phyloP scores from a whole-genome alignment of 2,113 vertebrate species.

The Neolamprologus tretocephalus region DNA sequence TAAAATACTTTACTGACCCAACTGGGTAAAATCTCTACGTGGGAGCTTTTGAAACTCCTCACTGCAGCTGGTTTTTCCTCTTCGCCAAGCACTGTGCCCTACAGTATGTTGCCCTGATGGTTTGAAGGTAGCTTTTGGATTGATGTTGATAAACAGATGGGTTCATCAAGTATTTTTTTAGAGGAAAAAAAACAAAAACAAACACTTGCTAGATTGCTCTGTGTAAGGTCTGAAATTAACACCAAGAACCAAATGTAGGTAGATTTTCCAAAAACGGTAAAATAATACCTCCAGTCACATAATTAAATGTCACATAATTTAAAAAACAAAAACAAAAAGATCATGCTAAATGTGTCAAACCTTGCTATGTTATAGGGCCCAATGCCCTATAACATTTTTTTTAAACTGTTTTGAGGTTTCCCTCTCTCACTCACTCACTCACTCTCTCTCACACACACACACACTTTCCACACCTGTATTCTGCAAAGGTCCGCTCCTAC shows the following conservation, averaged over 20 bases:
- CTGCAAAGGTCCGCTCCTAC: not conserved
- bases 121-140: not conserved
- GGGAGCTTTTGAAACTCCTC: not conserved
- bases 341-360: not conserved
- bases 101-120: not conserved
- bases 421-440: not conserved
- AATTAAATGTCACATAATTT: not conserved
- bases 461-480: not conserved
- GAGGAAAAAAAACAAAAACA: not conserved
- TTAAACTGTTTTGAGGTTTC: not conserved
- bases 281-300: not conserved
- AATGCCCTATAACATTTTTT: not conserved
- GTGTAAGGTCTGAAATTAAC: not conserved
- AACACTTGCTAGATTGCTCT: not conserved
- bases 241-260: not conserved
- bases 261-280: not conserved
- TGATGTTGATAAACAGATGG: not conserved
- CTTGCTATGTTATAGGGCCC: not conserved
- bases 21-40: not conserved
- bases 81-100: not conserved
- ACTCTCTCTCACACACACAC: not conserved
- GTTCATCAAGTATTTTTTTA: not conserved
- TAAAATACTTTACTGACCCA: not conserved
- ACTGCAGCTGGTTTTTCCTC: not conserved
- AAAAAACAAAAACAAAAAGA: not conserved